A percentile compares a stretch with the other conserved stretches of the same genome.
These are phyloP conservation scores for Halcyon senegalensis DNA, from an alignment of 2,113 vertebrate genomes.

Conservation along the genomic window DNA sequence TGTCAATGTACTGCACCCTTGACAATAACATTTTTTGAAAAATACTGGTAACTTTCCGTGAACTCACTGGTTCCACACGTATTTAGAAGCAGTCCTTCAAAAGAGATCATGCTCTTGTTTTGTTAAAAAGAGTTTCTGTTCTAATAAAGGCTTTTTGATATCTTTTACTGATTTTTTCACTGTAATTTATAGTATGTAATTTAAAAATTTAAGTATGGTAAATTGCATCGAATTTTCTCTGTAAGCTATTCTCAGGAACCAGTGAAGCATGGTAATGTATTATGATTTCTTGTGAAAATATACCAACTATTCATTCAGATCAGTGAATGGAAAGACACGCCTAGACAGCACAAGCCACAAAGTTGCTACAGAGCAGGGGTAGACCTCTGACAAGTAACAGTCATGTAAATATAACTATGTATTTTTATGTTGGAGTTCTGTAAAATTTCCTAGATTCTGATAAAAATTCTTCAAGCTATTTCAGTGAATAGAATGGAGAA, in stretches of 20 bases:
- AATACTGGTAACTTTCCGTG: not conserved
- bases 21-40: not conserved
- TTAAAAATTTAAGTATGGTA: not conserved
- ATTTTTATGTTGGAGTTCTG: not conserved
- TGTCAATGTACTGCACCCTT: not conserved
- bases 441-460: not conserved
- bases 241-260: not conserved
- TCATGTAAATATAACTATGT: not conserved
- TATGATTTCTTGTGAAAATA: not conserved
- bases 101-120: not conserved
- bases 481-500: not conserved
- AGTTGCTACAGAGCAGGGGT: not conserved
- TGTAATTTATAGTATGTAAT: not conserved
- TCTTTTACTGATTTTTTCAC: not conserved
- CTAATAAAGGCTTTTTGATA: not conserved
- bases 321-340: not conserved
- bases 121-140: not conserved
- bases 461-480: not conserved
- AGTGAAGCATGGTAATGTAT: not conserved
- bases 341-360: no score
- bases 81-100: not conserved
- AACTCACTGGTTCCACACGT: not conserved
- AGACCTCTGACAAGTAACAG: not conserved
- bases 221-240: not conserved
- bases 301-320: not conserved